Conservation (phyloP, 2,888 invertebrate genomes). For the Notodonta dromedarius region DNA sequence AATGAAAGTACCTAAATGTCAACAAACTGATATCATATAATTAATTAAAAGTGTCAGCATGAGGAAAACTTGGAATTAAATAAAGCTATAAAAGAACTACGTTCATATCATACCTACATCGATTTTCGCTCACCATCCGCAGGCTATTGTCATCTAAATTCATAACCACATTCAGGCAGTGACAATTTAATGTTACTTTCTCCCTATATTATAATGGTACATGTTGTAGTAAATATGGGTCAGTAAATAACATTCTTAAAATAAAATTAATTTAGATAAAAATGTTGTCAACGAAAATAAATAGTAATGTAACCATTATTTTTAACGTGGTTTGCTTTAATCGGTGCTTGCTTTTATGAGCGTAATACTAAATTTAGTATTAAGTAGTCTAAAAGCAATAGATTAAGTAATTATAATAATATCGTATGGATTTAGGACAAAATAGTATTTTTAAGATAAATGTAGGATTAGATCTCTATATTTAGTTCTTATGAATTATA, state of each 20-base stretch:
- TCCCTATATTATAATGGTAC: too few species aligned
- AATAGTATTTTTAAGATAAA: background rate
- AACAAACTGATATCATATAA: background rate
- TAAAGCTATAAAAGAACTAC: background rate
- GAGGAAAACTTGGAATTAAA: background rate
- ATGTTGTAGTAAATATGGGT: constrained; percentile 8
- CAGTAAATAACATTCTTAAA: background rate
- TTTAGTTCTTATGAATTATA: background rate
- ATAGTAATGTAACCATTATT: background rate
- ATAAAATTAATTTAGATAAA: too few species aligned
- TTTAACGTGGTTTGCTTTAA: background rate
- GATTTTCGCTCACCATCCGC: background rate
- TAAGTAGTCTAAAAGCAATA: constrained; percentile 1
- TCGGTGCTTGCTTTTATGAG: background rate
- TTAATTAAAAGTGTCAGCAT: background rate
- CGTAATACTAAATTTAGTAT: background rate
- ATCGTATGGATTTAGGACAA: background rate
- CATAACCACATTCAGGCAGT: constrained; percentile 33
- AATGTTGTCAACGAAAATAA: background rate
- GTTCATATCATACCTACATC: background rate
- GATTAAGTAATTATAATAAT: background rate
- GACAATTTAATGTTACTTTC: constrained; percentile 18
- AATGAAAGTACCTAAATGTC: background rate
- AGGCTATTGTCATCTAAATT: constrained; percentile 9
- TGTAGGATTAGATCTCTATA: background rate